phyloP scores from a whole-genome alignment of 2,888 invertebrate species.

The Lymantria monacha region DNA sequence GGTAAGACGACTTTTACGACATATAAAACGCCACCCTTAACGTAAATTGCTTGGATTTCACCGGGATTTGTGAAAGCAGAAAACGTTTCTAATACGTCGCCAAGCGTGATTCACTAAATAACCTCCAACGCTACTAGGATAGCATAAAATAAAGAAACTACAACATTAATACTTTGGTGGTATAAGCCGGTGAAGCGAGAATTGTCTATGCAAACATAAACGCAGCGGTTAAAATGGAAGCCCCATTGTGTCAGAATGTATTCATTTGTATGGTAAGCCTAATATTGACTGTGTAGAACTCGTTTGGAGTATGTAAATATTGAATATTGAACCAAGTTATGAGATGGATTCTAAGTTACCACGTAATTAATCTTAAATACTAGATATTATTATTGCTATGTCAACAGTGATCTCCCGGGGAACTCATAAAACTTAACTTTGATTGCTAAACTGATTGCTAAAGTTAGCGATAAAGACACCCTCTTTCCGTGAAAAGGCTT shows the following conservation, averaged over 20 bases:
- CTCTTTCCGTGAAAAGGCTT: no score
- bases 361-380: slow-evolving; percentile 54
- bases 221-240: slow-evolving; percentile 76
- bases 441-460: no score
- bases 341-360: slow-evolving; percentile 37
- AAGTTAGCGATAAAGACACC: no score
- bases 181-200: slow-evolving; percentile 63
- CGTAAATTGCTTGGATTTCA: no score
- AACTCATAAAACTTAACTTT: no score
- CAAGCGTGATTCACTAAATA: not conserved
- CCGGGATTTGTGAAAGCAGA: no score
- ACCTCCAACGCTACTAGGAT: slow-evolving; percentile 5
- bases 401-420: no score
- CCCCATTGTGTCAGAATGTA: slow-evolving; percentile 77
- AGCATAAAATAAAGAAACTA: slow-evolving; percentile 29
- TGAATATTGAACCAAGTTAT: slow-evolving; percentile 42
- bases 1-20: no score
- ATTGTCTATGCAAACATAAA: slow-evolving; percentile 73
- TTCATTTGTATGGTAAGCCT: slow-evolving; percentile 77
- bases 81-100: no score
- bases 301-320: slow-evolving; percentile 70
- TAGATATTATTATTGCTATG: not conserved
- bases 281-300: slow-evolving; percentile 76
- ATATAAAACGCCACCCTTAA: no score
- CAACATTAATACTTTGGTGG: slow-evolving; percentile 59